These are phyloP conservation scores for Dipodomys merriami DNA, from an alignment of 2,113 vertebrate species.

Conservation along the genomic window DNA sequence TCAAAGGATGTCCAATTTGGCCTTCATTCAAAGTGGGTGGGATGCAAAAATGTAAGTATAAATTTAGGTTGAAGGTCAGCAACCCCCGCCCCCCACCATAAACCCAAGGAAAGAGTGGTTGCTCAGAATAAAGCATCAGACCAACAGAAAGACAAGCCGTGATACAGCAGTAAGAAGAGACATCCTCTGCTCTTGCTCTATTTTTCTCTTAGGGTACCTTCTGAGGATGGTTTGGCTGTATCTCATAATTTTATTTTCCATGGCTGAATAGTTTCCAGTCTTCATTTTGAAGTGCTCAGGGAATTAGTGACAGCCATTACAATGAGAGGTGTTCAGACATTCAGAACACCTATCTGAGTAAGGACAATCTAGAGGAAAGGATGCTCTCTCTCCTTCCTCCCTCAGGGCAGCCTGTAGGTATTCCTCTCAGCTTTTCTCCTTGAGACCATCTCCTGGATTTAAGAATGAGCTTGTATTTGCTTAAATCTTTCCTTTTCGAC, in stretches of 20 bases:
- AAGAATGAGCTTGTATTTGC: conserved; percentile 37
- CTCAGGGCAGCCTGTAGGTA: no score
- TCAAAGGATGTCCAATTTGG: conserved; percentile 57
- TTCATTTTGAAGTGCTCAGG: background rate
- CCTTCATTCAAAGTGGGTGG: conserved; percentile 45
- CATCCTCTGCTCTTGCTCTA: background rate
- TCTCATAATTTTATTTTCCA: conserved; percentile 42
- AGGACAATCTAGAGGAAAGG: background rate
- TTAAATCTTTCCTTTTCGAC: conserved; percentile 68
- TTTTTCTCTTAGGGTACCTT: conserved; percentile 5
- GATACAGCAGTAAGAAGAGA: background rate
- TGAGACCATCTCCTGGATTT: conserved; percentile 33
- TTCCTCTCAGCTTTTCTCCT: conserved; percentile 20
- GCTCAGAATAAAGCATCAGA: background rate
- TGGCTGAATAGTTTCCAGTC: background rate
- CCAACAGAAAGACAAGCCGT: background rate
- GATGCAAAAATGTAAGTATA: background rate
- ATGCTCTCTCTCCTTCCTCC: background rate
- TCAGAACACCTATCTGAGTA: background rate
- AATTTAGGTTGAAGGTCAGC: background rate
- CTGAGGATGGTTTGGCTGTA: background rate
- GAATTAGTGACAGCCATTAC: background rate
- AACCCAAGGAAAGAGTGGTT: background rate
- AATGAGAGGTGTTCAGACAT: background rate
- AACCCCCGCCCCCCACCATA: background rate